Evolutionary conservation across 2,797 vertebrate genomes (phyloP).

Genomic region (Danio tinwini): DNA sequence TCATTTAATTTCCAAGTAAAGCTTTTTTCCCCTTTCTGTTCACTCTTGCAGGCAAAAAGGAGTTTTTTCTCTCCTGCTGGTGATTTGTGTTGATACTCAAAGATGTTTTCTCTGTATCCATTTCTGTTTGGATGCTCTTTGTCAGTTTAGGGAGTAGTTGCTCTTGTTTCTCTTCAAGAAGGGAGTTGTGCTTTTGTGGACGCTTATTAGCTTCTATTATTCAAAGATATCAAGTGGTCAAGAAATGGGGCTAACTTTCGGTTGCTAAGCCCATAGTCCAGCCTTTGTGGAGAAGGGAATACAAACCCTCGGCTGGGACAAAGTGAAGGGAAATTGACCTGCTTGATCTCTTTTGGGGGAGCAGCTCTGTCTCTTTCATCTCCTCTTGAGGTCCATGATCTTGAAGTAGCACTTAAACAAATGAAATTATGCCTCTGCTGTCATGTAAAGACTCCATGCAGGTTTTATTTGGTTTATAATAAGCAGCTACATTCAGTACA

Average conservation of each 20-base stretch:
- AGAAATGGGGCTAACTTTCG: slow-evolving; percentile 73
- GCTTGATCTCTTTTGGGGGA: slow-evolving; percentile 81
- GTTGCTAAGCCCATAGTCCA: slow-evolving; percentile 70
- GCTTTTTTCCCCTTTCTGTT: neutral
- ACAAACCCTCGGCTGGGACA: slow-evolving; percentile 80
- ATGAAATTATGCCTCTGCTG: slow-evolving; percentile 77
- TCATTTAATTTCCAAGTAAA: neutral
- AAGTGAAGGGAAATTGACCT: slow-evolving; percentile 86
- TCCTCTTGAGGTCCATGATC: slow-evolving; percentile 76
- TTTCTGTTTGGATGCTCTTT: slow-evolving; percentile 80
- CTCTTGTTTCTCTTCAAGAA: slow-evolving; percentile 79
- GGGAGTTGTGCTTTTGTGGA: slow-evolving; percentile 79
- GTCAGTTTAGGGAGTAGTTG: slow-evolving; percentile 75
- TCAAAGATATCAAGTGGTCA: slow-evolving; percentile 80
- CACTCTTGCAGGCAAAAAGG: slow-evolving; percentile 12
- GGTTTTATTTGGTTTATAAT: slow-evolving; percentile 16
- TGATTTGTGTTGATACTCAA: slow-evolving; percentile 68
- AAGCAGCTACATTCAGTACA: neutral
- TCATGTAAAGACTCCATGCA: neutral
- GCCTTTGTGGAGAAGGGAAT: slow-evolving; percentile 79
- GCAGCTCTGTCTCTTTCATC: slow-evolving; percentile 79
- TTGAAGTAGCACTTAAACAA: slow-evolving; percentile 82
- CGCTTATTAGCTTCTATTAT: slow-evolving; percentile 82
- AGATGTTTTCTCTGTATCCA: slow-evolving; percentile 73
- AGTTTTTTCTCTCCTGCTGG: slow-evolving; percentile 71